A percentile compares a stretch with the other conserved stretches of the same genome.
These are phyloP conservation scores for Cossypha dichroa DNA, from an alignment of 2,797 vertebrate species.

Conservation along the genomic window DNA sequence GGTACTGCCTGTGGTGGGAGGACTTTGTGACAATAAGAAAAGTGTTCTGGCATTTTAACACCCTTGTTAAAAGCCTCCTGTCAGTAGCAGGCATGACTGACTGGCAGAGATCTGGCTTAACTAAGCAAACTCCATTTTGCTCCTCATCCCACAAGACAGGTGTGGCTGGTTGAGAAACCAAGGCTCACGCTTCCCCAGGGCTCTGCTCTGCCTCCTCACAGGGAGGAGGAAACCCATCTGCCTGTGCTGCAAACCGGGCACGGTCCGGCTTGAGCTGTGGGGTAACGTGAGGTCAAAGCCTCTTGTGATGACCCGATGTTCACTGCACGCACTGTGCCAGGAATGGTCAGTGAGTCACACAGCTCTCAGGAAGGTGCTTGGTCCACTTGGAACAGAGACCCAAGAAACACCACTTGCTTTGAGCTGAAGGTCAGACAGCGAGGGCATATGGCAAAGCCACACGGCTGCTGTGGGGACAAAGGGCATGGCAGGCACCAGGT, in stretches of 20 bases:
- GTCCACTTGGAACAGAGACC: accelerated
- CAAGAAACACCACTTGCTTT: background rate
- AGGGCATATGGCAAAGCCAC: background rate
- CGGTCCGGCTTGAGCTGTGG: background rate
- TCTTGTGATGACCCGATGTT: background rate
- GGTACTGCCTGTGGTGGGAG: background rate
- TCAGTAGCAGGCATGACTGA: background rate
- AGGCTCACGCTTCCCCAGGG: background rate
- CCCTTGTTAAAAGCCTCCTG: background rate
- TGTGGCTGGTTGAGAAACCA: background rate
- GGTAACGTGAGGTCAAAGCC: background rate
- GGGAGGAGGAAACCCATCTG: background rate
- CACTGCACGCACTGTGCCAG: background rate
- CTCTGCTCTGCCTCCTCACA: background rate
- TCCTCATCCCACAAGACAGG: background rate
- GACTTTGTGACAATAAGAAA: background rate
- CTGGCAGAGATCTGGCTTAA: background rate
- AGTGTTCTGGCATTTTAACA: background rate
- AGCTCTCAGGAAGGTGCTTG: background rate
- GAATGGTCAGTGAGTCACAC: background rate
- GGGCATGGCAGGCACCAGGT: background rate
- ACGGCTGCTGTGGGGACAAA: background rate
- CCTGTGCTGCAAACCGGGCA: background rate
- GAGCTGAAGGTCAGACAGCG: background rate
- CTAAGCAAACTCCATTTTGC: background rate